These are phyloP conservation scores for Pterois miles DNA, from an alignment of 2,797 vertebrate species.

Conservation along the genomic window DNA sequence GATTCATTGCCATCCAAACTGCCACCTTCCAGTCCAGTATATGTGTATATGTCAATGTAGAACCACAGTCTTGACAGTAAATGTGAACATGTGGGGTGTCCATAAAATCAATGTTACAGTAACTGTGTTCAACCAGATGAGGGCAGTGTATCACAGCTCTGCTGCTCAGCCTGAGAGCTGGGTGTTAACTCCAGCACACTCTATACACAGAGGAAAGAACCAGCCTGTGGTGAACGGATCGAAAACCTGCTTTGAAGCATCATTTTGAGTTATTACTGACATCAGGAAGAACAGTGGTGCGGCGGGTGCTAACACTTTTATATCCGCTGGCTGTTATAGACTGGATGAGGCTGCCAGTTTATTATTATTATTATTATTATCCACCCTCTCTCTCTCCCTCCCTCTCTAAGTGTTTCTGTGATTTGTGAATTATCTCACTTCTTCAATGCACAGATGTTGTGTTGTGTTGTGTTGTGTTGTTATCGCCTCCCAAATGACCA, in stretches of 20 bases:
- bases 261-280: constrained; percentile 45
- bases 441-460: constrained; percentile 46
- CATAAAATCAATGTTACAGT: not conserved
- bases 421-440: constrained; percentile 32
- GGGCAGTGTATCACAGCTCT: constrained; percentile 65
- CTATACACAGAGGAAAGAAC: not conserved
- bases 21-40: not conserved
- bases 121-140: constrained; percentile 60
- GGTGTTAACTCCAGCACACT: not conserved
- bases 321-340: constrained; percentile 30
- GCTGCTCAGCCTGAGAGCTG: not conserved
- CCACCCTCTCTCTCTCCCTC: not conserved
- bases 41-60: not conserved
- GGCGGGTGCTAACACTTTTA: constrained; percentile 25
- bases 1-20: not conserved
- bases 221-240: constrained; percentile 27
- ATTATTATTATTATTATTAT: too few relatives aligned
- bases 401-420: constrained; percentile 16
- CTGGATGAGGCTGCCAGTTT: constrained; percentile 22
- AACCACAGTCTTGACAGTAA: not conserved
- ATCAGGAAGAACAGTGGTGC: constrained; percentile 37
- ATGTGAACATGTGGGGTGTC: not conserved
- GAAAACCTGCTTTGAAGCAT: constrained; percentile 52
- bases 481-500: constrained; percentile 26
- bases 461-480: constrained; percentile 33